These are phyloP conservation scores for Asobara japonica DNA, from an alignment of 1,140 invertebrate species.

Conservation along the genomic window DNA sequence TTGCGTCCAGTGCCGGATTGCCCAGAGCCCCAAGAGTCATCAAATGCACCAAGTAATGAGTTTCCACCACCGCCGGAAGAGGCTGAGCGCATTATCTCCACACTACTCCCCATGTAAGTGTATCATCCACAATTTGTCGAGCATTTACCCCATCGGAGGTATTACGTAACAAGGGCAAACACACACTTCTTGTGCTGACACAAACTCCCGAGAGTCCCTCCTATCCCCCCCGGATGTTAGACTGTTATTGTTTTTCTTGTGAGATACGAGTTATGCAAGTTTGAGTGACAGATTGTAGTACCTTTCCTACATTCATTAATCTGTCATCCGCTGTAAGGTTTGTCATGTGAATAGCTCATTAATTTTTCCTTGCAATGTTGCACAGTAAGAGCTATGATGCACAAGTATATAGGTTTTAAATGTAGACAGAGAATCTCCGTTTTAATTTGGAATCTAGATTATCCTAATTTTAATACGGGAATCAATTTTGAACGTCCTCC, in stretches of 20 bases:
- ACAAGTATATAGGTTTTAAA: too few species aligned
- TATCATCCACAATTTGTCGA: slow-evolving; percentile 1
- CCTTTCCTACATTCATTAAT: neutral
- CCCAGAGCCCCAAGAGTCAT: slow-evolving; percentile 69
- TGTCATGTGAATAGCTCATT: too few species aligned
- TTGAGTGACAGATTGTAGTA: neutral
- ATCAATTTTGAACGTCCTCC: too few species aligned
- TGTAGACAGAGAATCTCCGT: too few species aligned
- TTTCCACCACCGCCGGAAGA: slow-evolving; percentile 79
- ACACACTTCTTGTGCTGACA: neutral
- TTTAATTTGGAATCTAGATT: too few species aligned
- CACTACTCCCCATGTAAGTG: slow-evolving; percentile 76
- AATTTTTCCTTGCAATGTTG: too few species aligned
- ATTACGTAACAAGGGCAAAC: slow-evolving; percentile 1
- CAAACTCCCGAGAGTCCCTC: neutral
- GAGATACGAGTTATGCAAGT: neutral
- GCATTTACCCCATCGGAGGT: neutral
- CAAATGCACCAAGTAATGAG: slow-evolving; percentile 65
- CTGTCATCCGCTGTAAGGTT: neutral
- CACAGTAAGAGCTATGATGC: too few species aligned
- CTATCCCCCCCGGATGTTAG: neutral
- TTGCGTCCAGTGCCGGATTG: slow-evolving; percentile 75
- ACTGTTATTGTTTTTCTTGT: slow-evolving; percentile 9
- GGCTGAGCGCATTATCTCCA: slow-evolving; percentile 78
- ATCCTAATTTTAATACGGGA: too few species aligned